These are phyloP conservation scores for Hirundo rustica DNA, from an alignment of 2,797 vertebrate genomes.

Conservation along the genomic window DNA sequence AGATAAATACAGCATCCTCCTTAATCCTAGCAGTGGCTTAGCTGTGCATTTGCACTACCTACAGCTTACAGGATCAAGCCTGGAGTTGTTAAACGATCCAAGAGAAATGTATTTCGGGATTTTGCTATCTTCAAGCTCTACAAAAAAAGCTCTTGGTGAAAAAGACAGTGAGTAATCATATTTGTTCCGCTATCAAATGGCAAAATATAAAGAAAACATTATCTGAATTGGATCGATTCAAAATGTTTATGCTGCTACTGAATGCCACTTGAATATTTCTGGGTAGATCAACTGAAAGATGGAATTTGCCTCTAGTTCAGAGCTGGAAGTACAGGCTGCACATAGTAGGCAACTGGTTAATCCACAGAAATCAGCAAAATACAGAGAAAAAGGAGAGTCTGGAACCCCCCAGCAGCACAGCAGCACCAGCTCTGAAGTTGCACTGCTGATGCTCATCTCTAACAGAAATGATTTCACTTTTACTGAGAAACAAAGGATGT, in stretches of 20 bases:
- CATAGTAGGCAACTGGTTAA: neutral
- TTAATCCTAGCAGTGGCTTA: slow-evolving; percentile 30
- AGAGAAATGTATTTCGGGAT: neutral
- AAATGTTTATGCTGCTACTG: neutral
- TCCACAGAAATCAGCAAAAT: neutral
- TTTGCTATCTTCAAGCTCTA: neutral
- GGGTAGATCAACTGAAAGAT: neutral
- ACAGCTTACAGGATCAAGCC: slow-evolving; percentile 41
- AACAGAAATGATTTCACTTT: neutral
- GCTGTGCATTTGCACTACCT: neutral
- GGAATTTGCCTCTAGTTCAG: neutral
- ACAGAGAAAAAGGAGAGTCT: neutral
- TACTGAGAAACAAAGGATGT: neutral
- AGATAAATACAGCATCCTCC: slow-evolving; percentile 28
- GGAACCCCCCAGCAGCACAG: neutral
- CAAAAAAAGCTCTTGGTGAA: neutral
- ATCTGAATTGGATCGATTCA: slow-evolving; percentile 37
- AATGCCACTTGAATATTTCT: slow-evolving; percentile 15
- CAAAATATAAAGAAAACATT: slow-evolving; percentile 25
- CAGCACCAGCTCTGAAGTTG: neutral
- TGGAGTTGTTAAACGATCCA: slow-evolving; percentile 6
- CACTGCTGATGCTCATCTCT: neutral
- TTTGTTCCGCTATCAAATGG: slow-evolving; percentile 22
- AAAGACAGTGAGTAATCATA: slow-evolving; percentile 5
- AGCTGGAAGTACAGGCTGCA: neutral